Conservation (phyloP, 2,113 vertebrate species). For the Acinonyx jubatus region DNA sequence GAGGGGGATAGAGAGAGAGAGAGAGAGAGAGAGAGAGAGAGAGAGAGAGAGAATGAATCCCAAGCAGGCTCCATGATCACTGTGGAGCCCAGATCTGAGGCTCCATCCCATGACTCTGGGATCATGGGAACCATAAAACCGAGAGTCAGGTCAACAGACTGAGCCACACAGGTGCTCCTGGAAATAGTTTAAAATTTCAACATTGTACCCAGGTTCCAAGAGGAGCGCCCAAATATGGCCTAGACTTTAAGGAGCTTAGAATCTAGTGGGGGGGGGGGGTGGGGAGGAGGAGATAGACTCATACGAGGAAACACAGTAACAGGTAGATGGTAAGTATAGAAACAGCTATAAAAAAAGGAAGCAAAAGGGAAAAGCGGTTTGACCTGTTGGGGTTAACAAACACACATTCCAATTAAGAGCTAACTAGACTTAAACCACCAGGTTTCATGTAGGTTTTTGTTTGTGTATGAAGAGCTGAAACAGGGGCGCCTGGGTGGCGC, state of each 20-base stretch:
- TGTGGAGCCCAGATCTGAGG: too few species aligned
- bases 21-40: too few species aligned
- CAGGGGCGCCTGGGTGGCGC: not conserved
- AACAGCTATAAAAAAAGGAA: not conserved
- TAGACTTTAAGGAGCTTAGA: not conserved
- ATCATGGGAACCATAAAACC: too few species aligned
- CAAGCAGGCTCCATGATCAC: too few species aligned
- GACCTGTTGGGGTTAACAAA: not conserved
- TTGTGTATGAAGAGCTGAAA: not conserved
- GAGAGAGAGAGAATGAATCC: too few species aligned
- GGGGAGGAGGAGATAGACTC: not conserved
- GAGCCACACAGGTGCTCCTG: too few species aligned
- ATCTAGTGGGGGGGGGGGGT: not conserved
- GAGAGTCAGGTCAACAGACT: too few species aligned
- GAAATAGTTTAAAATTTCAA: not conserved
- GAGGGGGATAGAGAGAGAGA: too few species aligned
- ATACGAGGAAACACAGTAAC: not conserved
- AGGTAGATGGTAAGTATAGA: not conserved
- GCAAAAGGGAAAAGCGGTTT: not conserved
- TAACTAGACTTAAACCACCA: not conserved
- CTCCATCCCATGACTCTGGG: too few species aligned
- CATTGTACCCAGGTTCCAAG: not conserved
- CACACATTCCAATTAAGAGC: conserved; percentile 49
- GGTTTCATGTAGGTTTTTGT: not conserved
- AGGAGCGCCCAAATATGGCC: not conserved